Base-by-base conservation (phyloP, 2,113 vertebrate species). In the Phodopus roborovskii region DNA sequence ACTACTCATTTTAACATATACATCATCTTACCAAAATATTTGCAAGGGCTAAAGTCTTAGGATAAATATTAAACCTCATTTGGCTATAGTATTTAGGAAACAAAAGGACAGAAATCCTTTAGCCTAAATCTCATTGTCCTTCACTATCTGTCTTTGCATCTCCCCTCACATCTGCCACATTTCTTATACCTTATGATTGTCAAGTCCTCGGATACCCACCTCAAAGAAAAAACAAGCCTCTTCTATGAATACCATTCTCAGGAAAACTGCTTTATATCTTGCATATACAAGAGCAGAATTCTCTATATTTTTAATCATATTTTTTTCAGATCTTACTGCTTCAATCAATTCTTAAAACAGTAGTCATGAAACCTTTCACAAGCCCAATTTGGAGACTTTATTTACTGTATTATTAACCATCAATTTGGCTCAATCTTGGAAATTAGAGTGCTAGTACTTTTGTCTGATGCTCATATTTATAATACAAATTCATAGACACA, bases 1-100 rank as follows among this genome's bases (percentile, higher is more conserved):
- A 79, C 79, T 92, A 83, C 64, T 94, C 95, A 60, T 84, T 90
- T 89, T 81, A 88, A 88, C 6, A 95, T 20, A 73, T 75, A 6
- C 0, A 53, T 60, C n/a, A 89, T 79, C 6, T 88, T 96, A 58
- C 30, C 74, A 81, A 73, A 75, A 19, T 58, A 96, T 74, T 93
- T 95, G 13, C 6, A 60, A 96, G 81, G 62, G 1, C 13, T 42
- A 70, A 94, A 90, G 50, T 84, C 19, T 64, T 58, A 86, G 28
- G 13, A 66, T 13, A 39, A 39, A 89, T 91, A 94, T 95, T 88
- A 68, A 93, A 66, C 56, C 24, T 78, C 28, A 78, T 78, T 81
- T 77, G 42, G 45, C 81, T 71, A 68, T 16, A 12, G 30, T 48
- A 77, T 1, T 13, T 85, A 88, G 5, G 53, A 82, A 84, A 19